phyloP scores from a whole-genome alignment of 2,113 vertebrate genomes.

The Perca fluviatilis region DNA sequence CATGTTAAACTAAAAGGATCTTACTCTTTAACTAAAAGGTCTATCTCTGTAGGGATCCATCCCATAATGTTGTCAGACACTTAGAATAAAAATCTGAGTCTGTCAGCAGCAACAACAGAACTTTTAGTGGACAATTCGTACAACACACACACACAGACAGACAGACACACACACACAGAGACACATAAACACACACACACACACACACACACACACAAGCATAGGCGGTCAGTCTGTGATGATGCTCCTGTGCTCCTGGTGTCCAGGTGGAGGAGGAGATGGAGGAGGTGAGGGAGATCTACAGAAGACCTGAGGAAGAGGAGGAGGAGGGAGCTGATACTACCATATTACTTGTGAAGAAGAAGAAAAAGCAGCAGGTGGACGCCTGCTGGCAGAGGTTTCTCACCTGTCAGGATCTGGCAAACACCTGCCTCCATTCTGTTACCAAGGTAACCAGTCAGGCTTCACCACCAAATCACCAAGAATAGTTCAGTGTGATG shows the following conservation, averaged over 20 bases:
- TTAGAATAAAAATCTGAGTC: too few species aligned
- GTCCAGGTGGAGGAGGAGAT: conserved; percentile 52
- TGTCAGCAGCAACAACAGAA: too few species aligned
- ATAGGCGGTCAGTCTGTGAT: not conserved
- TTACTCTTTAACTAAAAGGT: too few species aligned
- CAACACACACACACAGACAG: too few species aligned
- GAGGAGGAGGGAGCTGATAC: not conserved
- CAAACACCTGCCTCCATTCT: conserved; percentile 4
- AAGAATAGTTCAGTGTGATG: too few species aligned
- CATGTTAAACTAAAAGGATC: too few species aligned
- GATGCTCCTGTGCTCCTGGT: not conserved
- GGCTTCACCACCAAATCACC: too few species aligned
- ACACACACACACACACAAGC: too few species aligned
- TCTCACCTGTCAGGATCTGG: conserved; percentile 37
- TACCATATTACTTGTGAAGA: not conserved
- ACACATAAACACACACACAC: too few species aligned
- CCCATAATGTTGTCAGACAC: not conserved
- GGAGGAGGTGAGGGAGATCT: conserved; percentile 22
- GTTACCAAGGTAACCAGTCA: conserved; percentile 36
- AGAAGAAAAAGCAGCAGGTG: not conserved
- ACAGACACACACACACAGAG: too few species aligned
- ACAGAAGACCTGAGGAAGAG: conserved; percentile 22
- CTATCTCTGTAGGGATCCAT: too few species aligned
- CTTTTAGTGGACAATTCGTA: too few species aligned
- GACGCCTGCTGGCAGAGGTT: conserved; percentile 20